A percentile compares a stretch with the other conserved stretches of the same genome.
Conservation (phyloP, 2,888 invertebrate species). For the Urechis unicinctus region DNA sequence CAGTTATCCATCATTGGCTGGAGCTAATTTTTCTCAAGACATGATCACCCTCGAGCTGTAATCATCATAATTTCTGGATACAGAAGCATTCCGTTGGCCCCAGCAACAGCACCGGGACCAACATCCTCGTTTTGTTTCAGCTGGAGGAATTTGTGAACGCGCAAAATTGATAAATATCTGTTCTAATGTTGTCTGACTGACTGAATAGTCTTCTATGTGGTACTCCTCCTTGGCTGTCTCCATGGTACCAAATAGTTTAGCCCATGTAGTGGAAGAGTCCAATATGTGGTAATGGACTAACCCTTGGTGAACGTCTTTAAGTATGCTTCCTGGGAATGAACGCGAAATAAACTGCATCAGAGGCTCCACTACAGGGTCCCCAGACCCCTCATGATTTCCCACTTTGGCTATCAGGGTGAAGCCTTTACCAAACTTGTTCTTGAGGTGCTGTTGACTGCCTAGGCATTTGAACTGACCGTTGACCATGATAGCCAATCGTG, state of each 20-base stretch:
- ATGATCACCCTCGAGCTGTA: too few species aligned
- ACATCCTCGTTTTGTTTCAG: conserved; percentile 3
- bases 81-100: too few species aligned
- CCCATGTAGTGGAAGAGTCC: conserved; percentile 35
- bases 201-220: conserved; percentile 63
- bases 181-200: conserved; percentile 74
- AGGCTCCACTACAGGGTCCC: not conserved
- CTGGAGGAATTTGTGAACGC: conserved; percentile 17
- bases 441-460: conserved; percentile 66
- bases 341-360: conserved; percentile 42
- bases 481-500: conserved; percentile 69
- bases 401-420: conserved; percentile 53
- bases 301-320: conserved; percentile 66
- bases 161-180: conserved; percentile 57
- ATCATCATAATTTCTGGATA: too few species aligned
- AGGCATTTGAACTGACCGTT: conserved; percentile 66
- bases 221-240: conserved; percentile 37
- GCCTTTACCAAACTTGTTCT: conserved; percentile 64
- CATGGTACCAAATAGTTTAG: conserved; percentile 44
- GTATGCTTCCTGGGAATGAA: conserved; percentile 57
- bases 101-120: not conserved
- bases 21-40: too few species aligned
- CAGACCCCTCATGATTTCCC: not conserved
- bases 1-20: too few species aligned
- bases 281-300: conserved; percentile 45